phyloP scores from a whole-genome alignment of 2,888 invertebrate genomes.

The Meteorus colon region DNA sequence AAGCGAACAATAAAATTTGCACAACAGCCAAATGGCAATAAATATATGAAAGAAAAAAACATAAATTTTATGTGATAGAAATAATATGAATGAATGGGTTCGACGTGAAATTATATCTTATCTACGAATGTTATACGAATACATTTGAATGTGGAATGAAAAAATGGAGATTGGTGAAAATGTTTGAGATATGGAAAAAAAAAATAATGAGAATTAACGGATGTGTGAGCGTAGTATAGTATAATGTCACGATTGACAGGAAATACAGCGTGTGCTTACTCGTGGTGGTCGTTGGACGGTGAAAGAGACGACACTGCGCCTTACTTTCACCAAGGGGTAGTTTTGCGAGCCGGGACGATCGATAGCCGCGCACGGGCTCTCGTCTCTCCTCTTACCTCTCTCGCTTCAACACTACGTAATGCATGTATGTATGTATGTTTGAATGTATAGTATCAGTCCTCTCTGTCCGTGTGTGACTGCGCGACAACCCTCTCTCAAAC shows the following conservation, averaged over 20 bases:
- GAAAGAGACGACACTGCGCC: conserved; percentile 59
- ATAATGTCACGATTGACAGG: conserved; percentile 16
- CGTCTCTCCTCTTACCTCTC: conserved; percentile 45
- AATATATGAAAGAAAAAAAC: neutral
- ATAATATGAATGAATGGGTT: neutral
- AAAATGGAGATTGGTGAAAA: neutral
- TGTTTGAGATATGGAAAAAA: neutral
- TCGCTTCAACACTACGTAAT: neutral
- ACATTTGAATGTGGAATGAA: neutral
- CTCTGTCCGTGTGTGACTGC: conserved; percentile 34
- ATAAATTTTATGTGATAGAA: neutral
- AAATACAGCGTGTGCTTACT: conserved; percentile 16
- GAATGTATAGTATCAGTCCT: neutral
- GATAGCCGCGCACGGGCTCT: conserved; percentile 59
- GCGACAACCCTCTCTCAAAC: conserved; percentile 53
- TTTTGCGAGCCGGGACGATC: conserved; percentile 63
- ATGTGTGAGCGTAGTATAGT: conserved; percentile 20
- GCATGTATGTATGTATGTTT: neutral
- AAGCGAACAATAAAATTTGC: neutral
- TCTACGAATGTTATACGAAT: neutral
- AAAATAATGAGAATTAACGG: neutral
- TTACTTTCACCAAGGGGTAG: conserved; percentile 61
- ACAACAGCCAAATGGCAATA: neutral
- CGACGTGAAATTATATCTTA: neutral
- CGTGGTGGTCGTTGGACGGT: conserved; percentile 19